Evolutionary conservation across 2,797 vertebrate genomes (phyloP), one percentile per base, ranked within the genome.

Genomic region (Silurus lanzhouensis): DNA sequence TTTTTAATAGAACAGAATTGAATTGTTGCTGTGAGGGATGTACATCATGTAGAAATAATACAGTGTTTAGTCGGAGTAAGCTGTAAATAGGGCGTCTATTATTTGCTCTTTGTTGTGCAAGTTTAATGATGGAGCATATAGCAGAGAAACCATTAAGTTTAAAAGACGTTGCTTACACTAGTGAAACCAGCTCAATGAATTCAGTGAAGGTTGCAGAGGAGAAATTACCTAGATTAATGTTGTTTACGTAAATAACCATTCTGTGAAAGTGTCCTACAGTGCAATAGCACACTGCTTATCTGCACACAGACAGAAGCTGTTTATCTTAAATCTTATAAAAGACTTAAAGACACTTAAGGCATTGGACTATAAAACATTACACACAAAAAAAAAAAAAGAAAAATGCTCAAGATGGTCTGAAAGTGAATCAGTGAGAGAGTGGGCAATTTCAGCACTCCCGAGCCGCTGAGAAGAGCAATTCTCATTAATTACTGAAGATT

Each of bases 401-500:
- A 83, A 81, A 15, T 60, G 38, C 72, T 86, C 22, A 61, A 82
- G 38, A 58, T 60, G 71, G 85, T 70, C 63, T 82, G 74, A 68
- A 82, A 86, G 72, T 48, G 72, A 82, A 83, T 82, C 85, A 70
- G 64, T 60, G 70, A 82, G 72, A 81, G 27, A 74, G 61, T 67
- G 52, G 52, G 77, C 77, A 76, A 84, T 84, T 84, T 84, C 86
- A 81, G 77, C 76, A 75, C 67, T 87, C 31, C 76, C 48, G 77
- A 84, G 82, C 68, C 52, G 64, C 74, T 72, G 81, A 86, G 81
- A 78, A 75, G 38, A 83, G 57, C 81, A 46, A 83, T 77, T 82
- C 81, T 86, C 66, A 86, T 86, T 83, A 86, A 86, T 86, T 86
- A 86, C 85, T 83, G 27, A 72, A 75, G 81, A 83, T 79, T 86